These are phyloP conservation scores for Arremon brunneinucha DNA, from an alignment of 2,797 vertebrate species.

Conservation along the genomic window DNA sequence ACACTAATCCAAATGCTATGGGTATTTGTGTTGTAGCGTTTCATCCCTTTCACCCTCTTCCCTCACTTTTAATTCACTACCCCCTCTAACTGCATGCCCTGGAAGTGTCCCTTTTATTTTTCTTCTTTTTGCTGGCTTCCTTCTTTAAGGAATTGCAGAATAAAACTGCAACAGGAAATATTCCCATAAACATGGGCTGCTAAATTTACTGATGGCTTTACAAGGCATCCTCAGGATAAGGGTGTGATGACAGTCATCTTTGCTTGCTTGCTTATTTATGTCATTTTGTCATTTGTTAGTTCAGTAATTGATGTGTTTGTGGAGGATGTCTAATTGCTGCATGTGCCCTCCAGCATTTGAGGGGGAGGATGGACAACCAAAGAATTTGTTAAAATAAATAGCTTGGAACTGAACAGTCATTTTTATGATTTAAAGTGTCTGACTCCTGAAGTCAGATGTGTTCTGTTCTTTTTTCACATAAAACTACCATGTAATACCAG, in stretches of 20 bases:
- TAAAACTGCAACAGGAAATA: not conserved
- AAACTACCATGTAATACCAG: not conserved
- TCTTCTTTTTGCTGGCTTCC: not conserved
- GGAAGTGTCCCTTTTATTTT: not conserved
- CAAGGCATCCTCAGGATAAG: not conserved
- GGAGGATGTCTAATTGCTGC: not conserved
- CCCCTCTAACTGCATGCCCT: not conserved
- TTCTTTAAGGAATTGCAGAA: not conserved
- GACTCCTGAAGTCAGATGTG: not conserved
- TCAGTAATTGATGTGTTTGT: not conserved
- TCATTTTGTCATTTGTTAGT: not conserved
- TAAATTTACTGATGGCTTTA: not conserved
- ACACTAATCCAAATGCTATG: not conserved
- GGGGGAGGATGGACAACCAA: not conserved
- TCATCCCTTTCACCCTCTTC: not conserved
- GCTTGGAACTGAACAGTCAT: not conserved
- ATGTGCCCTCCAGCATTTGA: not conserved
- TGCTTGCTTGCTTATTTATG: not conserved
- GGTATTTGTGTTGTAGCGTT: not conserved
- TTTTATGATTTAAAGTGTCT: not conserved
- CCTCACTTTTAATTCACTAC: not conserved
- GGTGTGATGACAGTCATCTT: not conserved
- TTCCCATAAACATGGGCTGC: not conserved
- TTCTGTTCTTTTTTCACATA: not conserved
- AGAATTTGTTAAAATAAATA: not conserved